Conservation (phyloP, 1,140 invertebrate genomes). For the Drosophila subpulchrella region DNA sequence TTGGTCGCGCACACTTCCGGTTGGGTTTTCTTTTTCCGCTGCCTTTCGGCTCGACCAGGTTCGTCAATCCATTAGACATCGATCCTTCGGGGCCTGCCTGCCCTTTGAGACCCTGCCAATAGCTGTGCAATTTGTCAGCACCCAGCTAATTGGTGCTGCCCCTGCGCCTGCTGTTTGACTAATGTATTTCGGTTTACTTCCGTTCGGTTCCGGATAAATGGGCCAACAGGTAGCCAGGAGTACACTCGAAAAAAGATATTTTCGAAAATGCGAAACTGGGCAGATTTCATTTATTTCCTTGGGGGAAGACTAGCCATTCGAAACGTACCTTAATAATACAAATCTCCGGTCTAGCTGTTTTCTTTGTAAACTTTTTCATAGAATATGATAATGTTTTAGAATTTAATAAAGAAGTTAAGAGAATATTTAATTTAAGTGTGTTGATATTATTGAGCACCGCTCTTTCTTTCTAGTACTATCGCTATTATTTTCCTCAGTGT, state of each 20-base stretch:
- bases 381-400: no score
- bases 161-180: slow-evolving; percentile 75
- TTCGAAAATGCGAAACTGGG: not conserved
- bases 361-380: no score
- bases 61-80: slow-evolving; percentile 41
- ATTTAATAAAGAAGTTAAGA: no score
- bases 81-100: slow-evolving; percentile 21
- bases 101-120: slow-evolving; percentile 50
- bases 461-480: not conserved
- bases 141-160: slow-evolving; percentile 75
- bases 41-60: slow-evolving; percentile 12
- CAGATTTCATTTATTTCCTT: not conserved
- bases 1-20: slow-evolving; percentile 76
- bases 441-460: no score
- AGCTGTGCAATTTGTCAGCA: slow-evolving; percentile 83
- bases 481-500: slow-evolving; percentile 1
- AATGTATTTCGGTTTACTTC: slow-evolving; percentile 72
- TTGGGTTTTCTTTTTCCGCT: slow-evolving; percentile 32
- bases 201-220: slow-evolving; percentile 60
- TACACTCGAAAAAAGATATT: not conserved
- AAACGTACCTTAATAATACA: no score
- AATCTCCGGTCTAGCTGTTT: no score
- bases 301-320: not conserved
- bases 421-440: no score
- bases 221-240: slow-evolving; percentile 53